phyloP scores from a whole-genome alignment of 2,797 vertebrate genomes.

The Sphenodon punctatus region DNA sequence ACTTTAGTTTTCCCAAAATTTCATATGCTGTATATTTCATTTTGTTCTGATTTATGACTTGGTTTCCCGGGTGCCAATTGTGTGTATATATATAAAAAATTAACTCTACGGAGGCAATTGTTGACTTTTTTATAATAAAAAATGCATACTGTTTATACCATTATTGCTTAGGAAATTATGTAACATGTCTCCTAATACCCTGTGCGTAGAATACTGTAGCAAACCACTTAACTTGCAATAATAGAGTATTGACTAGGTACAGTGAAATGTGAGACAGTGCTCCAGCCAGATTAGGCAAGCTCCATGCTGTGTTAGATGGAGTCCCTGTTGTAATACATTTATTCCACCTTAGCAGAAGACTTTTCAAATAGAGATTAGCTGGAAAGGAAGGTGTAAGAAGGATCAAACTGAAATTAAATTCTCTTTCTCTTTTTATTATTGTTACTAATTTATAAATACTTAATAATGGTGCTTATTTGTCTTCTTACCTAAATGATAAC shows the following conservation, averaged over 20 bases:
- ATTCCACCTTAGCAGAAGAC: constrained; percentile 19
- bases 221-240: constrained; percentile 76
- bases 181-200: constrained; percentile 72
- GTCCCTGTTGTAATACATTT: neutral
- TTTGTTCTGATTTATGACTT: constrained; percentile 69
- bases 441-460: constrained; percentile 21
- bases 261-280: constrained; percentile 55
- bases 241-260: constrained; percentile 75
- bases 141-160: constrained; percentile 71
- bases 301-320: constrained; percentile 22
- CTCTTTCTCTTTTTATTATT: neutral
- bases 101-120: constrained; percentile 68
- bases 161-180: constrained; percentile 79
- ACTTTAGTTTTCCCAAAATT: constrained; percentile 65
- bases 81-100: constrained; percentile 70
- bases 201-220: constrained; percentile 62
- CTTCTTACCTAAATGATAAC: neutral
- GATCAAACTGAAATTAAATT: neutral
- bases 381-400: constrained; percentile 21
- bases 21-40: constrained; percentile 59
- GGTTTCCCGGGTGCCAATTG: constrained; percentile 52
- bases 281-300: constrained; percentile 47
- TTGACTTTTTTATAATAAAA: constrained; percentile 76
- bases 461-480: neutral
- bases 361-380: constrained; percentile 27